Conservation (phyloP, 1,140 invertebrate species). For the Apolygus lucorum region DNA sequence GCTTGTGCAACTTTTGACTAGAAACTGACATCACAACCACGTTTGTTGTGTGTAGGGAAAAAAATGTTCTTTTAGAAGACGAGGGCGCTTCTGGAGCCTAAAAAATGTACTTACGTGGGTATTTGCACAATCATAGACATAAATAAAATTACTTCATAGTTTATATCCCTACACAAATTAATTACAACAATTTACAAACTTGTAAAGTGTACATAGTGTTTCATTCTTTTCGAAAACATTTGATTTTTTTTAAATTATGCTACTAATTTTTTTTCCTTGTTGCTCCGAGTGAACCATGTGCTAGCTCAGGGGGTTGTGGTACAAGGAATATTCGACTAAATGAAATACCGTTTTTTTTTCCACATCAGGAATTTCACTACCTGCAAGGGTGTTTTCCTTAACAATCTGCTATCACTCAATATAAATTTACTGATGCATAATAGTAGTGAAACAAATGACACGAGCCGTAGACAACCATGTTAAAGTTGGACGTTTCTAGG, state of each 20-base stretch:
- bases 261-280: neutral
- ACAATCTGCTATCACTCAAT: conserved; percentile 11
- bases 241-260: neutral
- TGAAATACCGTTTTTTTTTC: no score
- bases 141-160: neutral
- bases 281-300: no score
- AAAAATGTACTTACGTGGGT: neutral
- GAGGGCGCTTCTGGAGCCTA: neutral
- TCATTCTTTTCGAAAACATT: neutral
- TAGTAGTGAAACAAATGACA: neutral
- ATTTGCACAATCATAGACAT: neutral
- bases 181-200: neutral
- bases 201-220: neutral
- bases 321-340: no score
- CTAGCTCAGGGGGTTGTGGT: no score
- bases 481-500: no score
- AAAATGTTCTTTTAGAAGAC: conserved; percentile 3
- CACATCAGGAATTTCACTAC: neutral
- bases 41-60: conserved; percentile 12
- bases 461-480: neutral
- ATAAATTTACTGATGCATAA: no score
- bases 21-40: conserved; percentile 23
- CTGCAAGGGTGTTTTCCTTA: neutral
- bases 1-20: conserved; percentile 29
- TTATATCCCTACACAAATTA: conserved; percentile 11